Base-by-base conservation (phyloP, 2,888 invertebrate species). In the Chloroclysta siterata region DNA sequence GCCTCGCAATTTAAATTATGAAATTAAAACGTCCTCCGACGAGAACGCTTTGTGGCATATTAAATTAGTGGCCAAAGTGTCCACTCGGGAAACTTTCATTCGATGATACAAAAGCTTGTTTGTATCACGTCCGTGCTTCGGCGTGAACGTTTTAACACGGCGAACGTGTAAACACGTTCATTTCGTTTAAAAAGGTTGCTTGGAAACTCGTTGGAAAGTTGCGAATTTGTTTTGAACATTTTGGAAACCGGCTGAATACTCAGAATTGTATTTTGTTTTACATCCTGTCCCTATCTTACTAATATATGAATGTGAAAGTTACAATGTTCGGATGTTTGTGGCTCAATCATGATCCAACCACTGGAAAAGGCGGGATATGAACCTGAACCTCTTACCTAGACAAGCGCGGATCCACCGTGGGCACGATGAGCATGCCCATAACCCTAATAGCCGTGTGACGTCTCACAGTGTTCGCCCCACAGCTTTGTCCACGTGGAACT, bases 1-100 rank as follows among this genome's bases (percentile, higher is more conserved):
- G 69, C 59, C 70, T 71, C 70, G 69, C 73, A 73, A 73, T 77
- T 77, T 75, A 74, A 77, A 78, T 80, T 77, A 79, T 79, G 75
- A 77, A 77, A 80, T 79, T 77, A 79, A 78, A 77, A 74, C 65
- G 69, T 72, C 70, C 69, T 71, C 72, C 56, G 36, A 69, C 59
- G 71, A 70, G 58, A 63, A 53, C 60, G 72, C 72, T 69, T 65
- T 69, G 69, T 60, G 67, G 72, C 72, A 71, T 70, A 70, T 73
- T 65, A 72, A 70, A 72, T 71, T 68, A 71, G 66, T 63, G 68
- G 57, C 59, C 65, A 69, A 70, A 70, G 61, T 70, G 69, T 68
- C 64, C 65, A 65, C 70, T 66, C 61, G 33, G 65, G 63, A 71
- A 72, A 72, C 67, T 72, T 72, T 71, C 72, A 72, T 70, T 72